phyloP scores from a whole-genome alignment of 2,888 invertebrate genomes.

The Perizoma affinitatum region DNA sequence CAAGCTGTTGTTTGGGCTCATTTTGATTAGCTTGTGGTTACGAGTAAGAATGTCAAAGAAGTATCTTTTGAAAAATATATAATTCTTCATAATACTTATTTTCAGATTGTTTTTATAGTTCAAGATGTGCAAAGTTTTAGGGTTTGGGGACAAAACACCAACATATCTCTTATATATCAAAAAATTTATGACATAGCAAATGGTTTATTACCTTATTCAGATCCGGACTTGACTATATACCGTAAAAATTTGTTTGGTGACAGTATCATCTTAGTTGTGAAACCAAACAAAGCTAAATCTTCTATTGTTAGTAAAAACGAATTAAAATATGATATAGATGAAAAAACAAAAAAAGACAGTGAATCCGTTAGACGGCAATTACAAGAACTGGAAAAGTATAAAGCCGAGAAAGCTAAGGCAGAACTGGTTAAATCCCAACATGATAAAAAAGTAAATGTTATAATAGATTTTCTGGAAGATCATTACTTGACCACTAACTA shows the following conservation, averaged over 20 bases:
- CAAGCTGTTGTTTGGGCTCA: no score
- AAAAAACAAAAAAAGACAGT: not conserved
- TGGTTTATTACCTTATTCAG: not conserved
- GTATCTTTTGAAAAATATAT: no score
- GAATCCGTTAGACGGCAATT: not conserved
- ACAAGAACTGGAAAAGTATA: not conserved
- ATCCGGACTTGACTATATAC: constrained; percentile 1
- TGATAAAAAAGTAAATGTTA: constrained; percentile 38
- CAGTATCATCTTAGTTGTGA: constrained; percentile 5
- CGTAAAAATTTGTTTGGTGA: constrained; percentile 5
- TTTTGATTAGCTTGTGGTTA: no score
- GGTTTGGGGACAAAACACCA: not conserved
- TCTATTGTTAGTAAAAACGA: no score
- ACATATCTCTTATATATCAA: constrained; percentile 2
- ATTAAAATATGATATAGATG: no score
- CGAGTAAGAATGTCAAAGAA: no score
- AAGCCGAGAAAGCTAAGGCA: not conserved
- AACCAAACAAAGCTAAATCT: no score
- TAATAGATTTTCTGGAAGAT: constrained; percentile 42
- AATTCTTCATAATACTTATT: not conserved
- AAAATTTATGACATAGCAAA: constrained; percentile 1
- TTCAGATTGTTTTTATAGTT: constrained; percentile 3
- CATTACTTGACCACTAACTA: constrained; percentile 45
- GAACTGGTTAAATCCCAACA: constrained; percentile 31
- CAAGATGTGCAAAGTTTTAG: not conserved